Evolutionary conservation across 1,140 invertebrate genomes (phyloP).

Genomic region (Pogonus chalceus): DNA sequence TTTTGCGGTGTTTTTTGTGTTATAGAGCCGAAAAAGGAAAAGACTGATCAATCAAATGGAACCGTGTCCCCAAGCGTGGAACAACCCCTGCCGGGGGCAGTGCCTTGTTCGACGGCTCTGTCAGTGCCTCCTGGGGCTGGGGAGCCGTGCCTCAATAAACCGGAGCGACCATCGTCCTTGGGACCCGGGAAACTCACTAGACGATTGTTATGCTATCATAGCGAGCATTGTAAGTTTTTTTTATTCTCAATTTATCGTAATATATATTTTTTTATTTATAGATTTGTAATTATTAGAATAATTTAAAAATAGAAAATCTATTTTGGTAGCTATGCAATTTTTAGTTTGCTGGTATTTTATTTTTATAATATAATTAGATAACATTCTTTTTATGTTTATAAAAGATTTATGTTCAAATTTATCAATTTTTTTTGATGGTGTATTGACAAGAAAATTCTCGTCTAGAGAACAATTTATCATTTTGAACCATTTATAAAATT

Average conservation of each 20-base stretch:
- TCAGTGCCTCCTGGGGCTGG: slow-evolving; percentile 32
- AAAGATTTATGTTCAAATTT: neutral
- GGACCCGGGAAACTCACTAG: slow-evolving; percentile 60
- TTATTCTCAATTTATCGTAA: too few relatives aligned
- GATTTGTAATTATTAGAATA: too few relatives aligned
- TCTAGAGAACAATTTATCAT: too few relatives aligned
- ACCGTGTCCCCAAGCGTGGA: slow-evolving; percentile 49
- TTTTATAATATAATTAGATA: too few relatives aligned
- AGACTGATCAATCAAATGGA: slow-evolving; percentile 70
- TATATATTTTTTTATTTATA: too few relatives aligned
- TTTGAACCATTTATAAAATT: too few relatives aligned
- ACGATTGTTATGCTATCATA: slow-evolving; percentile 60
- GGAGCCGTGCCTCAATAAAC: slow-evolving; percentile 40
- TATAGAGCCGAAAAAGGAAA: slow-evolving; percentile 83
- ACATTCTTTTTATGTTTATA: too few relatives aligned
- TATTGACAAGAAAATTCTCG: too few relatives aligned
- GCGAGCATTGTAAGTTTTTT: slow-evolving; percentile 55
- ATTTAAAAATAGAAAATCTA: too few relatives aligned
- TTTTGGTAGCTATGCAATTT: too few relatives aligned
- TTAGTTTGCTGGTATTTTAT: too few relatives aligned
- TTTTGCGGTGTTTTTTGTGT: slow-evolving; percentile 38
- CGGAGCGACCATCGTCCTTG: slow-evolving; percentile 63
- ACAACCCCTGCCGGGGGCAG: slow-evolving; percentile 39
- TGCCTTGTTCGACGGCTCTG: slow-evolving; percentile 29
- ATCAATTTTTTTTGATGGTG: neutral